A percentile compares a stretch with the other conserved stretches of the same genome.
These are phyloP conservation scores for Eptesicus fuscus DNA, from an alignment of 2,113 vertebrate species.

Conservation along the genomic window DNA sequence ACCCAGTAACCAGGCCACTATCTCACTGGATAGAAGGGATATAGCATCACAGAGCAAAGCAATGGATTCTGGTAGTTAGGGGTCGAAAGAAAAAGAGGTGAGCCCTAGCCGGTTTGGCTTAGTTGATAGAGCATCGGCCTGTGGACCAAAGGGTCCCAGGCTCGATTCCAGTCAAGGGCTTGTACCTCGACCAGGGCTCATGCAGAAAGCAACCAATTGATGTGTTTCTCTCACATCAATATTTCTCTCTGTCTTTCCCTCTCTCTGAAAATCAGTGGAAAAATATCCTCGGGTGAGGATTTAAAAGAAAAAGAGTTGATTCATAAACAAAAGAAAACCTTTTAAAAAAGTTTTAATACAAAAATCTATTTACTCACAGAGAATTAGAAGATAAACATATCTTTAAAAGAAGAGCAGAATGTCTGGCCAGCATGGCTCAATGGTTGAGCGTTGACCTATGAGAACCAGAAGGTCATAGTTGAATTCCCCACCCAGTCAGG, in stretches of 20 bases:
- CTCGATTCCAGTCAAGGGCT: no score
- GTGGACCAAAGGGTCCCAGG: no score
- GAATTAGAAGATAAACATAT: conserved; percentile 27
- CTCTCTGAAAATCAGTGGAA: no score
- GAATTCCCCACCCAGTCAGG: no score
- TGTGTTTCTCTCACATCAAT: background rate
- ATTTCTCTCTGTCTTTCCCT: no score
- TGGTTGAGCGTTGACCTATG: no score
- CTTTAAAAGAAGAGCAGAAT: background rate
- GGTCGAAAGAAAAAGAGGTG: conserved; percentile 5
- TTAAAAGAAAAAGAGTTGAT: conserved; percentile 22
- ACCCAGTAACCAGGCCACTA: background rate
- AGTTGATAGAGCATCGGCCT: no score
- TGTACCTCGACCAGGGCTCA: no score
- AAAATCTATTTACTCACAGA: conserved; percentile 3
- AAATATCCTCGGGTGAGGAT: no score
- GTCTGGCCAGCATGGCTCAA: no score
- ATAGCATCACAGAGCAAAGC: background rate
- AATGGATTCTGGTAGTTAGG: background rate
- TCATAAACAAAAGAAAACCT: background rate
- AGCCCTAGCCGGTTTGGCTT: background rate
- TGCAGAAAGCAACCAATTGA: no score
- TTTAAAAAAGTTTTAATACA: background rate
- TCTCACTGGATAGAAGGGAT: background rate
- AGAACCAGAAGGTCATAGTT: no score